Evolutionary conservation across 1,140 invertebrate genomes (phyloP).

Genomic region (Drosophila funebris): DNA sequence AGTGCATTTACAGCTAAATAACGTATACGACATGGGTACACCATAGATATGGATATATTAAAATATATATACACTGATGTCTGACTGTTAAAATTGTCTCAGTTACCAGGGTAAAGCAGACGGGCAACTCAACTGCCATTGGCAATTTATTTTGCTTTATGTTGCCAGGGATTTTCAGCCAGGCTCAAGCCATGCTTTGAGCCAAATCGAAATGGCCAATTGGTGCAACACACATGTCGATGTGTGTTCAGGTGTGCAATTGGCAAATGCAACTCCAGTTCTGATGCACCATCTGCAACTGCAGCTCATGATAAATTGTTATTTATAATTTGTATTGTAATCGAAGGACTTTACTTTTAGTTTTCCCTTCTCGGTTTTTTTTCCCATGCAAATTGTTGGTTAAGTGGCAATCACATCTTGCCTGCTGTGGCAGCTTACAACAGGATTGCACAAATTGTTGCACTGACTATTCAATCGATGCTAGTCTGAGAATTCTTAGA

Average conservation of each 20-base stretch:
- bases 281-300: constrained; percentile 33
- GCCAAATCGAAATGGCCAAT: constrained; percentile 26
- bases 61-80: constrained; percentile 9
- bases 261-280: constrained; percentile 67
- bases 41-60: neutral
- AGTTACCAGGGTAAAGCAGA: constrained; percentile 35
- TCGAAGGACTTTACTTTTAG: constrained; percentile 41
- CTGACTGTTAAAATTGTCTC: constrained; percentile 43
- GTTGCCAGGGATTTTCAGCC: constrained; percentile 47
- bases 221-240: neutral
- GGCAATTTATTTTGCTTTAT: constrained; percentile 70
- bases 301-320: constrained; percentile 72
- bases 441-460: neutral
- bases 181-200: constrained; percentile 16
- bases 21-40: neutral
- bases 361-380: neutral
- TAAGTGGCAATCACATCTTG: constrained; percentile 42
- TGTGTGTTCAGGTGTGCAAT: constrained; percentile 74
- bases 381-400: constrained; percentile 23
- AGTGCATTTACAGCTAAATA: constrained; percentile 18
- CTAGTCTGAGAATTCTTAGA: neutral
- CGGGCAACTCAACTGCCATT: constrained; percentile 41
- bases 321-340: constrained; percentile 79
- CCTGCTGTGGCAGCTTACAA: neutral
- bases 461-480: constrained; percentile 13